Base-by-base conservation (phyloP, 2,797 vertebrate species). In the Octomys mimax region DNA sequence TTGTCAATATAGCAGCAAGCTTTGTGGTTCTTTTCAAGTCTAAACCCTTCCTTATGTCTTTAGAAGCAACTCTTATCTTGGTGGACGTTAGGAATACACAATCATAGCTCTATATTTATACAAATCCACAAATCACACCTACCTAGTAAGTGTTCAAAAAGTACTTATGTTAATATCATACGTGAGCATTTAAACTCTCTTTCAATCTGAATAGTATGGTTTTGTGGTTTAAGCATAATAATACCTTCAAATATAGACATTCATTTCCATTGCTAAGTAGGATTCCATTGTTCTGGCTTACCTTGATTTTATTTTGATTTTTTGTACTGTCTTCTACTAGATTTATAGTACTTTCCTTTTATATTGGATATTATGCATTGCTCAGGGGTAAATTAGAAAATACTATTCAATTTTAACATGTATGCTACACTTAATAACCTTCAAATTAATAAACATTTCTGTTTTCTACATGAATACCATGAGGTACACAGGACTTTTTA, bases 361-460 rank as follows among this genome's bases (percentile, higher is more conserved):
- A 46, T 85, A 64, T 80, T 88, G 8, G 16, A 77, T 91, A 61
- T 80, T 81, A 36, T 73, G 19, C 3, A 83, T 78, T 92, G n/a
- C 12, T 61, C 36, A 86, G 79, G 62, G 68, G n/a, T 86, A 92
- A 68, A 81, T 57, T 88, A 82, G 52, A 94, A 59, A 88, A 78
- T 59, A 46, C 4, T n/a, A 21, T 94, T 86, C 46, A 57, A 28
- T 82, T 83, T 95, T 78, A 93, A 86, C 1, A 6, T 42, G 31
- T 1, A 31, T 59, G 4, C 28, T 39, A 46, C 66, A 59, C 57
- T 93, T 87, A 89, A 83, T 83, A 93, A 8, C 9, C 70, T 89
- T 88, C 42, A 92, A 78, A 54, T 79, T 64, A 77, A 91, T 73
- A 14, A 94, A 22, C n/a, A 68, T 59, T 61, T 95, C 57, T 62